Percentiles rank a stretch among this genome's conserved stretches.
Evolutionary conservation across 2,797 vertebrate genomes (phyloP).

Genomic region (Austrolebias charrua): DNA sequence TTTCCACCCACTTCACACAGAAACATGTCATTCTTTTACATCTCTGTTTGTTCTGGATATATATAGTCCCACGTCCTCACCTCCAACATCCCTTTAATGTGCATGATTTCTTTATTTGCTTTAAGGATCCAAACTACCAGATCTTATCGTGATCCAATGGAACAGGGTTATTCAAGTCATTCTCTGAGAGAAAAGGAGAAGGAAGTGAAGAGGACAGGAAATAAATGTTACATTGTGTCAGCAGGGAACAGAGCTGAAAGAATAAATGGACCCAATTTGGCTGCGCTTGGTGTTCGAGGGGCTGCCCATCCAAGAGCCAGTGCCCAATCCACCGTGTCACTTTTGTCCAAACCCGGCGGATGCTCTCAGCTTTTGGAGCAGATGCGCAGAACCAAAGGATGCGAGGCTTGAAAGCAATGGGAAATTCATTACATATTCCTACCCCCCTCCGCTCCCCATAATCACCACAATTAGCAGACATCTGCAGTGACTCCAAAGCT

Average conservation of each 20-base stretch:
- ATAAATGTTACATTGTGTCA: slow-evolving; percentile 41
- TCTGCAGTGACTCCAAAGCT: slow-evolving; percentile 80
- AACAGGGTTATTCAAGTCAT: slow-evolving; percentile 25
- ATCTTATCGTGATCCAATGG: slow-evolving; percentile 12
- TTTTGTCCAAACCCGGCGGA: slow-evolving; percentile 74
- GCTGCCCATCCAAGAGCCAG: slow-evolving; percentile 59
- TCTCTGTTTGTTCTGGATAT: not conserved
- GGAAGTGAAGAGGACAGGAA: slow-evolving; percentile 34
- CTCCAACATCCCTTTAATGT: slow-evolving; percentile 5
- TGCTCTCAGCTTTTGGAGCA: slow-evolving; percentile 72
- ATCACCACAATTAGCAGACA: slow-evolving; percentile 85
- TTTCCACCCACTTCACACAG: not conserved
- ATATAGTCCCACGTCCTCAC: not conserved
- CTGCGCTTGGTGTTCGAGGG: slow-evolving; percentile 56
- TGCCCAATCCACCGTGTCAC: slow-evolving; percentile 65
- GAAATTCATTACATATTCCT: slow-evolving; percentile 82
- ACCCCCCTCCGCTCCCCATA: slow-evolving; percentile 79
- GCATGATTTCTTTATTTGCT: not conserved
- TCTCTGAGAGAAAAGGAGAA: slow-evolving; percentile 10
- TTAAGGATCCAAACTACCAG: slow-evolving; percentile 2
- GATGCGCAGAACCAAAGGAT: slow-evolving; percentile 76
- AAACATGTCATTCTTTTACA: not conserved
- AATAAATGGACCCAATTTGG: slow-evolving; percentile 67
- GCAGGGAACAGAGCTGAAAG: slow-evolving; percentile 41
- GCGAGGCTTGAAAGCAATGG: slow-evolving; percentile 77